These are phyloP conservation scores for Lonchura striata DNA, from an alignment of 2,113 vertebrate genomes.

Conservation along the genomic window DNA sequence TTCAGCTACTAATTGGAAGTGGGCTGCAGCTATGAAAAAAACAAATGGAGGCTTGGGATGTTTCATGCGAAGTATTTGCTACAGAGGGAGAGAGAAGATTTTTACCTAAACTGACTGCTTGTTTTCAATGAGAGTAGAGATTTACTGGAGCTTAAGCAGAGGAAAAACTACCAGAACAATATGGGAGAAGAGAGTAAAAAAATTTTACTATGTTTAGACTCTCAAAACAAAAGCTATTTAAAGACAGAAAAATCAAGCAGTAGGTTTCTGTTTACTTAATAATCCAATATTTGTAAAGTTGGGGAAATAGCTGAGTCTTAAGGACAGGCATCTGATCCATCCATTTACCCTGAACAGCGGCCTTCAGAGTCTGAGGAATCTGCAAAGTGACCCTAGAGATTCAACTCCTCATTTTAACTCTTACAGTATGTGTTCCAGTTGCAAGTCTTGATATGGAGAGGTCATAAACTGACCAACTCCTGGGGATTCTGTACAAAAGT, in stretches of 20 bases:
- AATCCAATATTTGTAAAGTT: not conserved
- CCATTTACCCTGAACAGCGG: not conserved
- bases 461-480: not conserved
- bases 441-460: not conserved
- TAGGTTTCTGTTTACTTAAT: not conserved
- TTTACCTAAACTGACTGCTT: not conserved
- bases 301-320: not conserved
- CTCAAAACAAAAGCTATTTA: not conserved
- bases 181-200: not conserved
- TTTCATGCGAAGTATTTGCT: not conserved
- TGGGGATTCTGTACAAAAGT: not conserved
- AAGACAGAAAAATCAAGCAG: not conserved
- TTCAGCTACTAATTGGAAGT: not conserved
- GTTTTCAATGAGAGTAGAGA: not conserved
- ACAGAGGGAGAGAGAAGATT: not conserved
- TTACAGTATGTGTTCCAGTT: not conserved
- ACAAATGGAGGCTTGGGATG: not conserved
- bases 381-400: not conserved
- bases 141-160: not conserved
- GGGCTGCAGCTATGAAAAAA: not conserved
- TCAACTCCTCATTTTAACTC: not conserved
- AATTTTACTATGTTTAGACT: not conserved
- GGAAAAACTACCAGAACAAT: not conserved
- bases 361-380: not conserved
- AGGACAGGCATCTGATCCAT: rapidly evolving